Conservation (phyloP, 2,888 invertebrate genomes). For the Andrena dorsata region DNA sequence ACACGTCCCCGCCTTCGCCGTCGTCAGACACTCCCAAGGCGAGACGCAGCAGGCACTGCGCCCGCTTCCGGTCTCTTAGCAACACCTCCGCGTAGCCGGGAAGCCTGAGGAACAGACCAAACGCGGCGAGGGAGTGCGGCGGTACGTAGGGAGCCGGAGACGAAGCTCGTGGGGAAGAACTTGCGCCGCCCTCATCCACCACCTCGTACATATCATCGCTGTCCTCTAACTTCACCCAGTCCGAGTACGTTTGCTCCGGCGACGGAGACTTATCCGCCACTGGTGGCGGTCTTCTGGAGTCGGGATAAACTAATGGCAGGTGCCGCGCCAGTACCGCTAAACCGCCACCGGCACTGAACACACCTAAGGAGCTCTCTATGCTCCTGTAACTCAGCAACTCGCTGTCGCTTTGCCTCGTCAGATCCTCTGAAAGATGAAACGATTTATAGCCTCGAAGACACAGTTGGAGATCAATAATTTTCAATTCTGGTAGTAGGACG, state of each 20-base stretch:
- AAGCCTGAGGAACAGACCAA: conserved; percentile 94
- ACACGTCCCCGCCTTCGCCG: conserved; percentile 94
- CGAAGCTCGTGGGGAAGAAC: conserved; percentile 85
- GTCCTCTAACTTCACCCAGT: conserved; percentile 88
- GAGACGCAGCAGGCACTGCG: conserved; percentile 93
- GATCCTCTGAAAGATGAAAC: conserved; percentile 71
- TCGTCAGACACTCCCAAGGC: conserved; percentile 96
- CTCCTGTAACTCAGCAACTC: conserved; percentile 77
- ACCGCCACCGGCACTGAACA: conserved; percentile 95
- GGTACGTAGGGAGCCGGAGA: conserved; percentile 90
- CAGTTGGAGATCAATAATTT: too few relatives aligned
- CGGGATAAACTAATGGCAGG: conserved; percentile 94
- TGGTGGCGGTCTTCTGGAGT: conserved; percentile 86
- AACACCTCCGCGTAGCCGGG: conserved; percentile 96
- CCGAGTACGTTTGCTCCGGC: conserved; percentile 86
- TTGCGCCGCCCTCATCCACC: conserved; percentile 86
- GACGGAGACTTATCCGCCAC: conserved; percentile 87
- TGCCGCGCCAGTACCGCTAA: conserved; percentile 95
- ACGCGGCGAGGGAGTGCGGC: conserved; percentile 95
- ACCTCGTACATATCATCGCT: conserved; percentile 89
- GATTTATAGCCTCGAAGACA: background rate
- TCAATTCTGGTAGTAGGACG: too few relatives aligned
- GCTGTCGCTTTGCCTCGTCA: conserved; percentile 74
- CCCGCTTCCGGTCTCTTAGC: conserved; percentile 92
- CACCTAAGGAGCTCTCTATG: conserved; percentile 89